phyloP scores from a whole-genome alignment of 2,888 invertebrate species.

The Imbricaverruca yamaguchii region DNA sequence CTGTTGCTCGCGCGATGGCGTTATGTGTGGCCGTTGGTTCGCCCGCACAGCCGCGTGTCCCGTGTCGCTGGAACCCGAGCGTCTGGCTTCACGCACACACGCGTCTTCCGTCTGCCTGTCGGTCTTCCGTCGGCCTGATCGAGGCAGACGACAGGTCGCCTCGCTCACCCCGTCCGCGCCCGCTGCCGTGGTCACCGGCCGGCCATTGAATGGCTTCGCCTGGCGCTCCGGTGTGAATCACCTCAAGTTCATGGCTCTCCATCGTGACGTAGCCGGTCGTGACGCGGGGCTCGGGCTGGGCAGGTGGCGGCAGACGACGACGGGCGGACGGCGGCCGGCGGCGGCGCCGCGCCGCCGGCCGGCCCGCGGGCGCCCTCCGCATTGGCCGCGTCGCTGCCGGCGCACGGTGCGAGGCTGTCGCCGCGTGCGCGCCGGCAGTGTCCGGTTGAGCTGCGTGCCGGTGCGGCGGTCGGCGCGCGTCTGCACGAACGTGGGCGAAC shows the following conservation, averaged over 20 bases:
- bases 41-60: too few species aligned
- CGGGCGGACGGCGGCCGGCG: neutral
- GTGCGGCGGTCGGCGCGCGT: too few species aligned
- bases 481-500: neutral
- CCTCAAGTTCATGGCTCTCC: constrained; percentile 14
- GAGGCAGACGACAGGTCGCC: too few species aligned
- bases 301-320: neutral
- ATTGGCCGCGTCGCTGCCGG: neutral
- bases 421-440: neutral
- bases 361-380: neutral
- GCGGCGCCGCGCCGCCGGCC: neutral
- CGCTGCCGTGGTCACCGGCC: too few species aligned
- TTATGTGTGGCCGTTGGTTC: too few species aligned
- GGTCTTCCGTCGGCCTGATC: too few species aligned
- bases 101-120: too few species aligned
- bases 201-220: neutral
- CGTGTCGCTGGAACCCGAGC: too few species aligned
- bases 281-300: constrained; percentile 5
- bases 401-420: neutral
- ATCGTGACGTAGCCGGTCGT: neutral
- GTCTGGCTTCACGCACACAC: too few species aligned
- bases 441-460: too few species aligned
- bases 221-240: constrained; percentile 1
- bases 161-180: too few species aligned
- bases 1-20: too few species aligned